Evolutionary conservation across 2,797 vertebrate genomes (phyloP).

Genomic region (Momotus momota): DNA sequence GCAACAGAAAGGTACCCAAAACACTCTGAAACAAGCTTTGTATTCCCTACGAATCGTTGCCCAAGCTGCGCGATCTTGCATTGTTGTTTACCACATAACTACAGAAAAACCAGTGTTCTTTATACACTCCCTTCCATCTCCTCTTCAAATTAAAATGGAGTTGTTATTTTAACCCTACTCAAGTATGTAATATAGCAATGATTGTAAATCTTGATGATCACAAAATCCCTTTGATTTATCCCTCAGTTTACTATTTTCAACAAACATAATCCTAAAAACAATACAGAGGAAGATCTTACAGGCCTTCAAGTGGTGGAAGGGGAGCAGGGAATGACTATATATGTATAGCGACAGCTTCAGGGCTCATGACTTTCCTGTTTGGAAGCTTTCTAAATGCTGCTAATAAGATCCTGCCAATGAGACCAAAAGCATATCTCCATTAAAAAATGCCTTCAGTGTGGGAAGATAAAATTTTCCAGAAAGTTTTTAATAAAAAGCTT

Average conservation of each 20-base stretch:
- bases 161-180: constrained; percentile 66
- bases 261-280: constrained; percentile 61
- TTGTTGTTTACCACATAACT: neutral
- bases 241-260: constrained; percentile 41
- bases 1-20: neutral
- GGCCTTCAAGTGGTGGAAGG: neutral
- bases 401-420: constrained; percentile 30
- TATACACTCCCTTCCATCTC: neutral
- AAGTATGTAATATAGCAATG: constrained; percentile 47
- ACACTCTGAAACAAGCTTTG: neutral
- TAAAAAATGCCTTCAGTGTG: neutral
- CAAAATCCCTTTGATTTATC: constrained; percentile 55
- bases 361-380: constrained; percentile 23
- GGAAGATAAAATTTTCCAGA: constrained; percentile 37
- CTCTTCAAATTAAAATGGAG: constrained; percentile 35
- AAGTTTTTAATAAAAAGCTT: constrained; percentile 51
- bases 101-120: neutral
- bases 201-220: constrained; percentile 36
- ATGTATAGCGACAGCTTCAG: constrained; percentile 42
- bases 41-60: neutral
- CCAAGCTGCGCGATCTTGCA: neutral
- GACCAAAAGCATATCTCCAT: constrained; percentile 12
- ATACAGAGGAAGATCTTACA: constrained; percentile 17
- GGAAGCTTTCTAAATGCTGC: constrained; percentile 5
- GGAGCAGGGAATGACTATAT: neutral